phyloP scores from a whole-genome alignment of 2,113 vertebrate genomes.

The Falcunculus frontatus region DNA sequence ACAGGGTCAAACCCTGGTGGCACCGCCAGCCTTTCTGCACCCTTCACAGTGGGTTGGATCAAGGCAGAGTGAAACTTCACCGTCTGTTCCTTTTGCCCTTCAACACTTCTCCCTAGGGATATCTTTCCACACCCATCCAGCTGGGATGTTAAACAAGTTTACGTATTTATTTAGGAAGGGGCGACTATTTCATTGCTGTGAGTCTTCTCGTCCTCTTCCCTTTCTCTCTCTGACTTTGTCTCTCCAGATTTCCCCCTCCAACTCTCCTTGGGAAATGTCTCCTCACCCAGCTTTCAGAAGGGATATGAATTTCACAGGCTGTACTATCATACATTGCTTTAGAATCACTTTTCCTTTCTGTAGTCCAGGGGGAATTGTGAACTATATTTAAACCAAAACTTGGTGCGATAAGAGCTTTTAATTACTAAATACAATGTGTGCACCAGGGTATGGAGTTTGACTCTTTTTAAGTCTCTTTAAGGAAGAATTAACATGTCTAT shows the following conservation, averaged over 20 bases:
- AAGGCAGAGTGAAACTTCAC: background rate
- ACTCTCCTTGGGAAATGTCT: background rate
- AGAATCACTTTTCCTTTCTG: background rate
- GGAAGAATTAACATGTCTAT: background rate
- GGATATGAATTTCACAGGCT: background rate
- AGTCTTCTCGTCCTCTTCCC: background rate
- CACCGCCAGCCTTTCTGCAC: background rate
- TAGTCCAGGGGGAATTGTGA: background rate
- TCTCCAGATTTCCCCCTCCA: background rate
- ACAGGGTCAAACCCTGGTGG: background rate
- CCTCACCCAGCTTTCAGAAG: background rate
- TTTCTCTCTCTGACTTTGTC: background rate
- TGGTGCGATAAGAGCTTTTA: background rate
- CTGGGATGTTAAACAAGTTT: rapidly evolving
- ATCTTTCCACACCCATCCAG: background rate
- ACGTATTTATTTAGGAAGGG: background rate
- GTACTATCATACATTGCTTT: background rate
- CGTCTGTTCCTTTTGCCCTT: background rate
- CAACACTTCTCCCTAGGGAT: background rate
- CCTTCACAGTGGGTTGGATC: background rate
- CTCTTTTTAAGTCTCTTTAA: background rate
- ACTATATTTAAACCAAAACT: conserved; percentile 26
- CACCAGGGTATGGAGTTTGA: background rate
- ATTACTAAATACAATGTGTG: conserved; percentile 3
- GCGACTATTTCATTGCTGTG: background rate